Evolutionary conservation across 2,888 invertebrate genomes (phyloP).

Genomic region (Pseudoips prasinana): DNA sequence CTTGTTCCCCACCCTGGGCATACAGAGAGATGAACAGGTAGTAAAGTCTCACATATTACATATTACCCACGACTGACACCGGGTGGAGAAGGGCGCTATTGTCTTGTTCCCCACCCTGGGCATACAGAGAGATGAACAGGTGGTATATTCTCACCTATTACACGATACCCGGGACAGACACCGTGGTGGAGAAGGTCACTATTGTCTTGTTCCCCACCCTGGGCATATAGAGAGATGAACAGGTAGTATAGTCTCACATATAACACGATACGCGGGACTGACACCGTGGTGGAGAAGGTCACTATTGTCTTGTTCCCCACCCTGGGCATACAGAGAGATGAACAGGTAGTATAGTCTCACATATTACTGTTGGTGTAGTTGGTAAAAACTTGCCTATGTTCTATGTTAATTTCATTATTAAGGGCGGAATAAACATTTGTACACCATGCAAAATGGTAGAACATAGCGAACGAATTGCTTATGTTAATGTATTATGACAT

Average conservation of each 20-base stretch:
- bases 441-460: no score
- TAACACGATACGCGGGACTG: conserved; percentile 52
- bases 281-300: conserved; percentile 51
- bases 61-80: conserved; percentile 48
- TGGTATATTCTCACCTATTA: conserved; percentile 69
- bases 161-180: conserved; percentile 49
- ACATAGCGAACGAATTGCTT: no score
- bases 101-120: conserved; percentile 70
- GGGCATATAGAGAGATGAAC: conserved; percentile 69
- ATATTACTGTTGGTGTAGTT: no score
- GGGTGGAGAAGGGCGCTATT: conserved; percentile 61
- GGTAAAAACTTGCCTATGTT: no score
- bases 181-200: conserved; percentile 58
- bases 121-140: conserved; percentile 71
- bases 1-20: conserved; percentile 67
- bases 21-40: conserved; percentile 73
- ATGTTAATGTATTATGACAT: no score
- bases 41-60: conserved; percentile 63
- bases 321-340: conserved; percentile 68
- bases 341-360: conserved; percentile 63
- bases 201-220: conserved; percentile 70
- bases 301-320: conserved; percentile 72
- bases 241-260: no score
- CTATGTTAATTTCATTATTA: no score
- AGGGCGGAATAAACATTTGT: no score